Conservation (phyloP, 2,113 vertebrate genomes). For the Phaethon lepturus region DNA sequence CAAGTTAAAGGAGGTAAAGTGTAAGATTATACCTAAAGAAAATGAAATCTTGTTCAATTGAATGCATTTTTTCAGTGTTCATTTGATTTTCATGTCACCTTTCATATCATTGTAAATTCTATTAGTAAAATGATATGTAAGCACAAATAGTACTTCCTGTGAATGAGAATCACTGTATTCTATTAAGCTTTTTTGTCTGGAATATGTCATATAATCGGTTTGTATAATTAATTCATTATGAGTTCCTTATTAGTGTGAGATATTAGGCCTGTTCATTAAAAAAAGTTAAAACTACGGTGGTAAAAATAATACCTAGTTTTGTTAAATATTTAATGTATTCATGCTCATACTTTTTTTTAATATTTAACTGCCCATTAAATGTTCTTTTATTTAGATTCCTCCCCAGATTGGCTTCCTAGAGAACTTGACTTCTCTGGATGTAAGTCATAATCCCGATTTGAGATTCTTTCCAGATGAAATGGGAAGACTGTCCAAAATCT, state of each 20-base stretch:
- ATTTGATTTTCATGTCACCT: background rate
- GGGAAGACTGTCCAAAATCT: constrained; percentile 89
- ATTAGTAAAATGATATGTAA: background rate
- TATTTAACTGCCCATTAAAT: background rate
- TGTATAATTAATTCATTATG: background rate
- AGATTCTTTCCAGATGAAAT: constrained; percentile 94
- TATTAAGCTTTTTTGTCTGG: background rate
- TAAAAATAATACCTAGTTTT: background rate
- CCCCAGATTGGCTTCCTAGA: constrained; percentile 90
- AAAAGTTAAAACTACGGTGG: background rate
- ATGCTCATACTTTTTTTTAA: background rate
- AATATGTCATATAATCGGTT: background rate
- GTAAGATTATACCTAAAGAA: background rate
- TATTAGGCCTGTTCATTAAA: background rate
- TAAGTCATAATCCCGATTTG: constrained; percentile 88
- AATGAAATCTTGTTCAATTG: background rate
- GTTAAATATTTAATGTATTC: background rate
- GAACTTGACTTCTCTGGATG: constrained; percentile 91
- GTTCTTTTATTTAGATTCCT: constrained; percentile 83
- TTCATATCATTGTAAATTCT: background rate
- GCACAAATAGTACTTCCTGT: background rate
- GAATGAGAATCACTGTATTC: background rate
- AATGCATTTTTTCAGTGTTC: background rate
- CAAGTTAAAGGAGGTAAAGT: constrained; percentile 88
- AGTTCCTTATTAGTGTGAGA: background rate